Evolutionary conservation across 2,888 invertebrate species (phyloP).

Genomic region (Tridacna crocea): DNA sequence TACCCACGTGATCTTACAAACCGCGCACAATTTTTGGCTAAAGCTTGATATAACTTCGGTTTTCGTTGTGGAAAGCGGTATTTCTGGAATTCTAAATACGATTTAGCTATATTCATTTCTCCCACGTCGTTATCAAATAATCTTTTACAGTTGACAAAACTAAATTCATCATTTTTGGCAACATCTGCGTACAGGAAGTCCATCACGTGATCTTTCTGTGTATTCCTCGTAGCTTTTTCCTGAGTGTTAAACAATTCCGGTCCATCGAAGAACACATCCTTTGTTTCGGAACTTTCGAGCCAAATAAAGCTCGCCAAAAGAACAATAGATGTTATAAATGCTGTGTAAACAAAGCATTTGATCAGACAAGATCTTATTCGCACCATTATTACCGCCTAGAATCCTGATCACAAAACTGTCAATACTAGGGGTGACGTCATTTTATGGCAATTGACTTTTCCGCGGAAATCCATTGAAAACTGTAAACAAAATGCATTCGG

Average conservation of each 20-base stretch:
- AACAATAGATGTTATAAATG: constrained; percentile 34
- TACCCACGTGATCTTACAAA: constrained; percentile 57
- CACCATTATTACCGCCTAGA: background rate
- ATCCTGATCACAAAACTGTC: too few species aligned
- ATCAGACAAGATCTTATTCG: background rate
- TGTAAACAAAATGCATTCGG: too few species aligned
- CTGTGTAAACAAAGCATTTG: constrained; percentile 29
- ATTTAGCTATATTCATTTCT: constrained; percentile 49
- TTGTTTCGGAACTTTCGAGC: constrained; percentile 30
- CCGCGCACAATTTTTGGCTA: constrained; percentile 51
- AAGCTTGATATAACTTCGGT: constrained; percentile 29
- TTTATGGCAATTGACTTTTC: too few species aligned
- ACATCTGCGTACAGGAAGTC: constrained; percentile 6
- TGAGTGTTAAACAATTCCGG: constrained; percentile 28
- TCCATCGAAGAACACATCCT: constrained; percentile 41
- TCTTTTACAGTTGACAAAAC: constrained; percentile 52
- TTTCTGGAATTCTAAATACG: constrained; percentile 29
- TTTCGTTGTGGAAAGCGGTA: constrained; percentile 35
- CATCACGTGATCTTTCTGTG: constrained; percentile 10
- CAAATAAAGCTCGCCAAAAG: constrained; percentile 33
- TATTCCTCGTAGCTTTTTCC: background rate
- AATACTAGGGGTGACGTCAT: too few species aligned
- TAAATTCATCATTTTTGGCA: background rate
- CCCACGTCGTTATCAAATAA: constrained; percentile 58
- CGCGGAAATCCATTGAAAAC: too few species aligned